These are phyloP conservation scores for Physocephala rufipes DNA, from an alignment of 2,888 invertebrate genomes.

Conservation along the genomic window DNA sequence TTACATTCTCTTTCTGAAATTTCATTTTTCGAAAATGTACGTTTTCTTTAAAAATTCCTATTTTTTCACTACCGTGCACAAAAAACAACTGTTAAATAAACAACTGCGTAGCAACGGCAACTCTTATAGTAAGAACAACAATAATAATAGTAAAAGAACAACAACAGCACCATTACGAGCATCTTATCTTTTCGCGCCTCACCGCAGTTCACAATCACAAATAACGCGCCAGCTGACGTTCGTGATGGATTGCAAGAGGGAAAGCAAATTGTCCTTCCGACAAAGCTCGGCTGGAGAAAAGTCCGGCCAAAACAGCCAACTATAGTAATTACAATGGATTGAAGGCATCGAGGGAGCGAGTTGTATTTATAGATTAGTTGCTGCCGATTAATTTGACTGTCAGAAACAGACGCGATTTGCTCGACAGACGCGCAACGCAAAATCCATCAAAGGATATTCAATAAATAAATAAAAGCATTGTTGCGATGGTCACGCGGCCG, in stretches of 20 bases:
- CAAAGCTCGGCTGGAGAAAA: too few relatives aligned
- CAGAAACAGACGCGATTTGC: conserved; percentile 17
- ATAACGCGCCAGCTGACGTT: not conserved
- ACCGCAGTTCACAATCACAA: conserved; percentile 20
- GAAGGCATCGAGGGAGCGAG: conserved; percentile 20
- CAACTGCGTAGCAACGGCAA: conserved; percentile 7
- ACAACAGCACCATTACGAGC: conserved; percentile 8
- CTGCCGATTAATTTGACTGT: conserved; percentile 14
- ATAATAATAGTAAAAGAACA: too few relatives aligned
- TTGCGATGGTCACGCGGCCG: not conserved
- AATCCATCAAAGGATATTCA: conserved; percentile 6
- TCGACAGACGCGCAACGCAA: not conserved
- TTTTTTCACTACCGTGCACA: conserved; percentile 6
- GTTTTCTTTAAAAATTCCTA: not conserved
- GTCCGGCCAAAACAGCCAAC: too few relatives aligned
- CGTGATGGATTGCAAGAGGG: conserved; percentile 27
- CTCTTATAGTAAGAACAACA: too few relatives aligned
- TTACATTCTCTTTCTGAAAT: not conserved
- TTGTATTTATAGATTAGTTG: conserved; percentile 38
- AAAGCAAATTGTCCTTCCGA: conserved; percentile 10
- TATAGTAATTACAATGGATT: too few relatives aligned
- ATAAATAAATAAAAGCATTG: not conserved
- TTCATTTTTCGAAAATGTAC: not conserved
- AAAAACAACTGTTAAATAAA: conserved; percentile 31
- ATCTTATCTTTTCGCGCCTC: conserved; percentile 9